Percentiles rank a stretch among this genome's conserved stretches.
Evolutionary conservation across 2,797 vertebrate species (phyloP).

Genomic region (Antennarius maculatus): DNA sequence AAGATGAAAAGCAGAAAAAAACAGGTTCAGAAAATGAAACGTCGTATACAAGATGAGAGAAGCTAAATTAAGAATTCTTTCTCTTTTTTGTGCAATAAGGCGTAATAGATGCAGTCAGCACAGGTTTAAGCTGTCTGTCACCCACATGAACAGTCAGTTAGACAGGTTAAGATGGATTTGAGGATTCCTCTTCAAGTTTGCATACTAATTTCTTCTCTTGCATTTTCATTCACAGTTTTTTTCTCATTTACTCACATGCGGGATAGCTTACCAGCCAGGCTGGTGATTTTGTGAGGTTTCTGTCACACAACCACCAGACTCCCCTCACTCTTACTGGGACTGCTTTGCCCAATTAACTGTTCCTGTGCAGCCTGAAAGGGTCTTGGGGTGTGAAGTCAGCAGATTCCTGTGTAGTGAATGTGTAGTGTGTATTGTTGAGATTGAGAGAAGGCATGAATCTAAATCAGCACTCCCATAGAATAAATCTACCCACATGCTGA

Average conservation of each 20-base stretch:
- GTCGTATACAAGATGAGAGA: neutral
- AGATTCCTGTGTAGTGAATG: constrained; percentile 68
- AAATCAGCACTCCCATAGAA: constrained; percentile 65
- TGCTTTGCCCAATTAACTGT: constrained; percentile 48
- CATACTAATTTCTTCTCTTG: constrained; percentile 18
- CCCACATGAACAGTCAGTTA: constrained; percentile 33
- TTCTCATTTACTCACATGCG: constrained; percentile 4
- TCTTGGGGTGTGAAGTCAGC: constrained; percentile 63
- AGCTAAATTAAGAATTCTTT: no score
- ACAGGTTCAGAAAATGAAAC: neutral
- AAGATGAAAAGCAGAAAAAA: constrained; percentile 1
- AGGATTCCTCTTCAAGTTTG: constrained; percentile 26
- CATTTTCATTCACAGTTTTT: neutral
- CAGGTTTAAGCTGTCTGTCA: constrained; percentile 39
- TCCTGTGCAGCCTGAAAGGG: constrained; percentile 44
- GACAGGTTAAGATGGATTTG: constrained; percentile 45
- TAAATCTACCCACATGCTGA: constrained; percentile 71
- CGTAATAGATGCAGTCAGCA: constrained; percentile 43
- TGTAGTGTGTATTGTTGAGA: constrained; percentile 56
- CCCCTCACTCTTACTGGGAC: constrained; percentile 11
- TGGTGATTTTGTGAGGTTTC: constrained; percentile 1
- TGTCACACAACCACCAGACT: constrained; percentile 16
- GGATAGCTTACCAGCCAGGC: neutral
- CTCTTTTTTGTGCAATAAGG: constrained; percentile 18
- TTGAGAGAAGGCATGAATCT: constrained; percentile 68